Conservation (phyloP, 1,140 invertebrate genomes). For the Rhizoglyphus robini region DNA sequence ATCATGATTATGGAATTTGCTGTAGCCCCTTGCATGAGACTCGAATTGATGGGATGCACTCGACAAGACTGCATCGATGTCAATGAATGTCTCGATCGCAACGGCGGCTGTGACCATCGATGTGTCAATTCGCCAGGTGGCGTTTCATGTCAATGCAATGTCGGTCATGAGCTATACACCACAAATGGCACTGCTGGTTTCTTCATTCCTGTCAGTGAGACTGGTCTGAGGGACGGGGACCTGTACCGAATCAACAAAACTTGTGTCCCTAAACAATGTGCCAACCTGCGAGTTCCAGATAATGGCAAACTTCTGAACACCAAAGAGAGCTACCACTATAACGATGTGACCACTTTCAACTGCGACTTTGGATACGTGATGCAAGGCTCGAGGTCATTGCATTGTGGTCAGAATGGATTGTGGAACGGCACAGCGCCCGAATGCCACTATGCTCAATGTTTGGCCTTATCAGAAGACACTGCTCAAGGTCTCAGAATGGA, state of each 20-base stretch:
- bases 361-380: constrained; percentile 91
- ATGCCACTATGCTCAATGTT: constrained; percentile 81
- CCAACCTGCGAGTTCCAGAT: constrained; percentile 57
- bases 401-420: constrained; percentile 72
- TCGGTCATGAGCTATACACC: constrained; percentile 79
- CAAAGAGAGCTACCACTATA: constrained; percentile 67
- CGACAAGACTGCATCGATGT: constrained; percentile 75
- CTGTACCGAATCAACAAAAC: constrained; percentile 83
- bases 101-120: constrained; percentile 86
- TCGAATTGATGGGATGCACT: constrained; percentile 87
- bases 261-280: constrained; percentile 79
- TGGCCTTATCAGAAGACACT: constrained; percentile 72
- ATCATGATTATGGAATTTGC: constrained; percentile 77
- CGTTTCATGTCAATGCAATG: constrained; percentile 74
- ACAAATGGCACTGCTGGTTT: constrained; percentile 84
- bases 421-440: constrained; percentile 88
- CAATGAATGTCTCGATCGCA: constrained; percentile 74
- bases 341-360: constrained; percentile 76
- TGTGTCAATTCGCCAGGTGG: constrained; percentile 76
- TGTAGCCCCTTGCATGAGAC: constrained; percentile 68
- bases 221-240: constrained; percentile 71
- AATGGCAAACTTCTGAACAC: constrained; percentile 77
- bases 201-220: constrained; percentile 61
- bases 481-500: constrained; percentile 60
- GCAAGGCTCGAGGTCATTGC: constrained; percentile 60